Percentiles rank a stretch among this genome's conserved stretches.
phyloP scores from a whole-genome alignment of 2,888 invertebrate genomes.

The Theretra japonica region DNA sequence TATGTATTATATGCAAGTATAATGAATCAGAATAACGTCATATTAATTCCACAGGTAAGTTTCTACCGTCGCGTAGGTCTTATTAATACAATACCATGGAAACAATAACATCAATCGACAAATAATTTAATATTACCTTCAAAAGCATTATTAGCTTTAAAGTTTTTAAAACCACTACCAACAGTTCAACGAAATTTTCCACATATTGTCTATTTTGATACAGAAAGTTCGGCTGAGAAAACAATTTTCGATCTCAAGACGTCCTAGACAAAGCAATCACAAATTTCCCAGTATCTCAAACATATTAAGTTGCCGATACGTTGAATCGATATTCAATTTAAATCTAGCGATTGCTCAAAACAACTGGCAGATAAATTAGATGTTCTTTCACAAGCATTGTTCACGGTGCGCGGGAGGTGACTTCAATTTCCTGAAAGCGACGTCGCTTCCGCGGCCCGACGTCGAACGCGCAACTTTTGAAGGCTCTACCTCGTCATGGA shows the following conservation, averaged over 20 bases:
- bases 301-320: slow-evolving; percentile 42
- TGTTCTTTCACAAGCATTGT: slow-evolving; percentile 83
- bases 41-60: too few species aligned
- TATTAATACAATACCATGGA: too few species aligned
- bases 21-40: neutral
- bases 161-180: too few species aligned
- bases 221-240: neutral
- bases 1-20: neutral
- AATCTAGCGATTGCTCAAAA: slow-evolving; percentile 68
- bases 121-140: too few species aligned
- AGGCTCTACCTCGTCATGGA: slow-evolving; percentile 67
- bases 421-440: slow-evolving; percentile 81
- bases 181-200: neutral
- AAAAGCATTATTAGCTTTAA: too few species aligned
- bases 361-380: slow-evolving; percentile 80
- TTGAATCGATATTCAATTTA: slow-evolving; percentile 80
- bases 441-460: slow-evolving; percentile 64
- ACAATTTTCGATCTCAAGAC: neutral
- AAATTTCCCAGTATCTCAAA: slow-evolving; percentile 26
- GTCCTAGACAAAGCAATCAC: slow-evolving; percentile 13
- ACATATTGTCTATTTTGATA: neutral
- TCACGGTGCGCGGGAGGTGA: slow-evolving; percentile 72
- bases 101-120: too few species aligned
- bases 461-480: slow-evolving; percentile 75
- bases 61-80: too few species aligned